These are phyloP conservation scores for Hemicentrotus pulcherrimus DNA, from an alignment of 35 echinoderm and acorn worm genomes.

Conservation along the genomic window DNA sequence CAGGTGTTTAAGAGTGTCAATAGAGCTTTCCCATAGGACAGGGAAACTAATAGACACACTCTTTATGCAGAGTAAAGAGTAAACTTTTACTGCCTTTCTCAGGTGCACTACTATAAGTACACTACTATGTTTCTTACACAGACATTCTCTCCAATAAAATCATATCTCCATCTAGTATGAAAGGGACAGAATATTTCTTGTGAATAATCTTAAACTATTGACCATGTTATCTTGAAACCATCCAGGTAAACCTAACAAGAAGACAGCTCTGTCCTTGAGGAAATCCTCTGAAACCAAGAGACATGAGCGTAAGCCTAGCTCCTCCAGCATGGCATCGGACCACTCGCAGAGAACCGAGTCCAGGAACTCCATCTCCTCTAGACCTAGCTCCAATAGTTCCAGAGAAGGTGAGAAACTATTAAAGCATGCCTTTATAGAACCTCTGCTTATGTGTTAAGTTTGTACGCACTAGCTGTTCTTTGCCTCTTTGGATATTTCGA, in stretches of 20 bases:
- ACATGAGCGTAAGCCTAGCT: conserved; percentile 74
- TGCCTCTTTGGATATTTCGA: neutral
- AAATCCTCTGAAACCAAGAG: conserved; percentile 48
- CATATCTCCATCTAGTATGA: neutral
- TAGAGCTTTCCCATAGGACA: neutral
- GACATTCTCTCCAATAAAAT: neutral
- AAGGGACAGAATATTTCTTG: no score
- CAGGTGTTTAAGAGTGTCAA: neutral
- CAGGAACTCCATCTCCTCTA: conserved; percentile 66
- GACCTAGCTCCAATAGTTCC: conserved; percentile 76
- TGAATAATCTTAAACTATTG: neutral
- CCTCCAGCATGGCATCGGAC: conserved; percentile 82
- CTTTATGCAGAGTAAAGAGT: neutral
- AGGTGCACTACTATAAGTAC: neutral
- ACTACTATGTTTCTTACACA: neutral
- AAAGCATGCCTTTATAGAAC: neutral
- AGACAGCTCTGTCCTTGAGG: conserved; percentile 50
- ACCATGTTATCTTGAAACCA: neutral
- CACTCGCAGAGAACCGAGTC: conserved; percentile 75
- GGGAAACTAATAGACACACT: neutral
- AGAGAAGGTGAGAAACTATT: conserved; percentile 71
- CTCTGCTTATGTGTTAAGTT: neutral
- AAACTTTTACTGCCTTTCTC: neutral
- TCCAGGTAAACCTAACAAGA: conserved; percentile 65
- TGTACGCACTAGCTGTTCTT: neutral